These are phyloP conservation scores for Trichonephila clavata DNA, from an alignment of 1,140 invertebrate species.

Conservation along the genomic window DNA sequence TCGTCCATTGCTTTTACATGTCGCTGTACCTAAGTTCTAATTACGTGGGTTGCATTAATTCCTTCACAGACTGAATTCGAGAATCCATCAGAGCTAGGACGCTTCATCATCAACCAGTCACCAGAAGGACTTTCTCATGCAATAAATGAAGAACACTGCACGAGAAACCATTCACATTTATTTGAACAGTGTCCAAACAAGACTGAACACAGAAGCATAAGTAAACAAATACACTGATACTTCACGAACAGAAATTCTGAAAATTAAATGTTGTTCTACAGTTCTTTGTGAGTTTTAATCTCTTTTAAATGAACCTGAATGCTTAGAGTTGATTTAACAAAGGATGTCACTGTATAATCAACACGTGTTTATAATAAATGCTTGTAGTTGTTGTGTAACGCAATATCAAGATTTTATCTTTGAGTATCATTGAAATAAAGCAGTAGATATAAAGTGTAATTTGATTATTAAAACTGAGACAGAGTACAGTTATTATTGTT, in stretches of 20 bases:
- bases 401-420: too few relatives aligned
- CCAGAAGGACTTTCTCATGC: conserved; percentile 17
- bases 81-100: background rate
- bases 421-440: too few relatives aligned
- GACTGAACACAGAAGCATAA: background rate
- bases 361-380: too few relatives aligned
- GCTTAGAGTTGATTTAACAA: background rate
- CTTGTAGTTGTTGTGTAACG: too few relatives aligned
- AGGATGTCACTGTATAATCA: too few relatives aligned
- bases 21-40: background rate
- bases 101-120: conserved; percentile 26
- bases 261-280: background rate
- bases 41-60: conserved; percentile 18
- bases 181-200: background rate
- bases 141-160: conserved; percentile 14
- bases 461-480: too few relatives aligned
- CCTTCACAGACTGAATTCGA: background rate
- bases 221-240: background rate
- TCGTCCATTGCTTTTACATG: background rate
- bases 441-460: too few relatives aligned
- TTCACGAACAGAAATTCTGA: background rate
- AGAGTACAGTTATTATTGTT: too few relatives aligned
- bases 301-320: background rate
- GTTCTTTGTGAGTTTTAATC: background rate
- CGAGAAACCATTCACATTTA: background rate